Base-by-base conservation (phyloP, 2,888 invertebrate genomes). In the Eupithecia inturbata region DNA sequence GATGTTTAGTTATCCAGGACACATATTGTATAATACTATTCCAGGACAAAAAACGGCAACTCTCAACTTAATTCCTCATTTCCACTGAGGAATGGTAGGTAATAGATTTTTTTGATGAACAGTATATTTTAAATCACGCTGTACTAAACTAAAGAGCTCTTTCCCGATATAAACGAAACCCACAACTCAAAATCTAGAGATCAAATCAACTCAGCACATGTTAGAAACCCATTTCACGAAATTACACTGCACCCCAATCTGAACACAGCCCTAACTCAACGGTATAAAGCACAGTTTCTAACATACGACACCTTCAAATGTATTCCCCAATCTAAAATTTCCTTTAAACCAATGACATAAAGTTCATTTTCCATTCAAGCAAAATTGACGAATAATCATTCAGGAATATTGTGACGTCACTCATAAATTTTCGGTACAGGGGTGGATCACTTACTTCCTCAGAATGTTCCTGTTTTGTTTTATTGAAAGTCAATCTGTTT, bases 401-500 rank as follows among this genome's bases (percentile, higher is more conserved):
- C 26, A 57, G 57, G 26, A 26, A 53, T 53, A 22, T 14, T 57
- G 57, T 57, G 57, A 57, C 57, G 57, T 57, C 57, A 57, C 26
- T 26, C 57, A 57, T 57, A 22, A 57, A 57, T 4, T 57, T 57
- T 57, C 26, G 57, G 57, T 57, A 57, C 57, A 22, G 57, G 57
- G 57, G 57, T 26, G 1, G 26, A 57, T 26, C 14, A 31, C 62
- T 62, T 62, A 62, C 62, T 31, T 60, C 26, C 60, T 60, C 28
- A 0, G 19, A 31, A 62, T 62, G 31, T 62, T 31, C 53, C 57
- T 57, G 14, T 31, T 33, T 64, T 64, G 63, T 64, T 64, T 64
- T 36, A 33, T 64, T 33, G 63, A 64, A 64, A 64, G 36, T n/a
- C 36, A 4, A 64, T 64, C 63, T 64, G 31, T 33, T 64, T 33